Conservation (phyloP, 2,888 invertebrate species). For the Drosophila borealis region DNA sequence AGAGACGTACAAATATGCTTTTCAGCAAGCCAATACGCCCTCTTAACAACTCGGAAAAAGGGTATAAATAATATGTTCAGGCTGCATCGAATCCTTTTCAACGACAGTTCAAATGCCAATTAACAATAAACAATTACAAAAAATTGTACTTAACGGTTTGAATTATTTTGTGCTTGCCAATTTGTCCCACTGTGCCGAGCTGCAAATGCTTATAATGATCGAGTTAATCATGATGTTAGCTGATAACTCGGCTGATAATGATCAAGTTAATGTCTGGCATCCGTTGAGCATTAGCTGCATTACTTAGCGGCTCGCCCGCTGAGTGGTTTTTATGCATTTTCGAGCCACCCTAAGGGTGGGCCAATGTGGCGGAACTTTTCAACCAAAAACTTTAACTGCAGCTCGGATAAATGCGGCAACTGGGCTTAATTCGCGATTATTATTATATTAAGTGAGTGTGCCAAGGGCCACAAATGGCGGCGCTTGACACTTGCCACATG, state of each 20-base stretch:
- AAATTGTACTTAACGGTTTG: no score
- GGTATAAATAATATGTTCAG: no score
- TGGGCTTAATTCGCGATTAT: slow-evolving; percentile 58
- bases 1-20: no score
- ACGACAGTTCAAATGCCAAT: no score
- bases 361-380: slow-evolving; percentile 1
- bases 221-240: slow-evolving; percentile 21
- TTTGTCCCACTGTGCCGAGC: slow-evolving; percentile 19
- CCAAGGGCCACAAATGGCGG: slow-evolving; percentile 21
- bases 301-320: slow-evolving; percentile 28
- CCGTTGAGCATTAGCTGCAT: slow-evolving; percentile 59
- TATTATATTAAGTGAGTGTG: slow-evolving; percentile 67
- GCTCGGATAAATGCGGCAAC: slow-evolving; percentile 32
- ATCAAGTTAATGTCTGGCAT: slow-evolving; percentile 43
- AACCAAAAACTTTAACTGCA: slow-evolving; percentile 11
- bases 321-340: slow-evolving; percentile 62
- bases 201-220: not conserved
- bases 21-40: no score
- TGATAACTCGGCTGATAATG: slow-evolving; percentile 34
- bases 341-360: slow-evolving; percentile 25
- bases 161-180: no score
- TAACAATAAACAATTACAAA: no score
- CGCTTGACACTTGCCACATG: slow-evolving; percentile 14
- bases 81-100: no score
- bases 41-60: no score